Conservation (phyloP, 2,113 vertebrate species). For the Protobothrops flavoviridis region DNA sequence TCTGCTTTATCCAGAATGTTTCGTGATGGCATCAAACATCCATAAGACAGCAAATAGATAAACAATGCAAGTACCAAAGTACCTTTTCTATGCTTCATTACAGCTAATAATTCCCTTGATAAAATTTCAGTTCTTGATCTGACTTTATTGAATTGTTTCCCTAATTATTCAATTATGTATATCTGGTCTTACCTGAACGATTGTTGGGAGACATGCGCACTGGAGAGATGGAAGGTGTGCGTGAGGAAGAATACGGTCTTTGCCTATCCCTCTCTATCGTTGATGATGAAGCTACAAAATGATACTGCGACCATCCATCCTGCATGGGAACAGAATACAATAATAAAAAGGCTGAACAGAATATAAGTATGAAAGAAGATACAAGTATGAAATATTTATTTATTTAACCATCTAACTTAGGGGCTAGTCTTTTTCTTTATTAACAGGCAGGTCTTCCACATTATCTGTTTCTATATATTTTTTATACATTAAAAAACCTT, state of each 20-base stretch:
- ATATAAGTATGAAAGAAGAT: rapidly evolving
- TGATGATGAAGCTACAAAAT: slow-evolving; percentile 96
- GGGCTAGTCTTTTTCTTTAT: rapidly evolving
- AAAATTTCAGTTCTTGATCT: background rate
- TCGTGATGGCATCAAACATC: background rate
- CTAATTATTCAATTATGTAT: rapidly evolving
- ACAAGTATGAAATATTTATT: background rate
- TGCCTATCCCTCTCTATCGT: slow-evolving; percentile 97
- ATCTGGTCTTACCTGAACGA: slow-evolving; percentile 84
- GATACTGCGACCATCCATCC: slow-evolving; percentile 98
- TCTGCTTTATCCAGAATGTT: background rate
- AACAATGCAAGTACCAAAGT: background rate
- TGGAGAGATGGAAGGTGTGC: slow-evolving; percentile 95
- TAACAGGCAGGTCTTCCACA: background rate
- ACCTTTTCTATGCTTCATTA: background rate
- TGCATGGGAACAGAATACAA: slow-evolving; percentile 61
- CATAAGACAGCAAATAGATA: background rate
- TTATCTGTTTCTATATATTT: background rate
- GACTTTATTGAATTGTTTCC: background rate
- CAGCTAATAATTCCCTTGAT: rapidly evolving
- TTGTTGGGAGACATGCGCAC: slow-evolving; percentile 97
- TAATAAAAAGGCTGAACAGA: rapidly evolving
- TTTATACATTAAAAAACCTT: background rate
- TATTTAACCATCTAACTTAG: background rate
- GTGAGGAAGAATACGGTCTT: slow-evolving; percentile 94